Base-by-base conservation (phyloP, 2,888 invertebrate genomes). In the Leptogaster cylindrica region DNA sequence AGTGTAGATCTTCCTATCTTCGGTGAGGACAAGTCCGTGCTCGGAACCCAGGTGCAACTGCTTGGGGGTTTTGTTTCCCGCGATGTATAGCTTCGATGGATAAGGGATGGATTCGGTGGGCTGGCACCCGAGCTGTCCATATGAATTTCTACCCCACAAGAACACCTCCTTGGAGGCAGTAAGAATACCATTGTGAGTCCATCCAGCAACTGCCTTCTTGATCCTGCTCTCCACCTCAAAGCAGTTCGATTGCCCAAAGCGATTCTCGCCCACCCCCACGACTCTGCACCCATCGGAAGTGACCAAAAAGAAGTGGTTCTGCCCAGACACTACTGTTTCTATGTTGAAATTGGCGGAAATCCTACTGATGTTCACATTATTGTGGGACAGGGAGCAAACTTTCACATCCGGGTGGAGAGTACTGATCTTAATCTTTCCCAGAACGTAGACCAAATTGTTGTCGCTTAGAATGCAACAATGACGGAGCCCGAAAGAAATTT, bases 241-340 rank as follows among this genome's bases (percentile, higher is more conserved):
- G 39, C 74, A 78, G 76, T 86, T 83, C 71, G 84, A 83, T 74
- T 95, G 94, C 0, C 93, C 90, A 78, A 88, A 89, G 79, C 89
- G 92, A 75, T 93, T 94, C 74, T 91, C 91, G 23, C 95, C 95
- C 87, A 92, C 10, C 83, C 88, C 82, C 84, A 91, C 68, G 88
- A 82, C 66, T 84, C 86, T 73, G 18, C 71, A 18, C 20, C 27
- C n/a, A 44, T 77, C 73, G 2, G 72, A 63, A 23, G 77, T 73
- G 66, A 76, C 74, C 5, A 78, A 70, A 66, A 81, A 71, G 67
- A 81, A 88, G 77, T 93, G 92, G 75, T 91, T 88, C 79, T 94
- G 92, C 1, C 95, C 95, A 79, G 92, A 92, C 44, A 87, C 85
- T 63, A 92, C 83, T 2, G 75, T 86, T 82, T 70, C 83, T 80